These are phyloP conservation scores for Sphaerodactylus townsendi DNA, from an alignment of 2,113 vertebrate species.

Conservation along the genomic window DNA sequence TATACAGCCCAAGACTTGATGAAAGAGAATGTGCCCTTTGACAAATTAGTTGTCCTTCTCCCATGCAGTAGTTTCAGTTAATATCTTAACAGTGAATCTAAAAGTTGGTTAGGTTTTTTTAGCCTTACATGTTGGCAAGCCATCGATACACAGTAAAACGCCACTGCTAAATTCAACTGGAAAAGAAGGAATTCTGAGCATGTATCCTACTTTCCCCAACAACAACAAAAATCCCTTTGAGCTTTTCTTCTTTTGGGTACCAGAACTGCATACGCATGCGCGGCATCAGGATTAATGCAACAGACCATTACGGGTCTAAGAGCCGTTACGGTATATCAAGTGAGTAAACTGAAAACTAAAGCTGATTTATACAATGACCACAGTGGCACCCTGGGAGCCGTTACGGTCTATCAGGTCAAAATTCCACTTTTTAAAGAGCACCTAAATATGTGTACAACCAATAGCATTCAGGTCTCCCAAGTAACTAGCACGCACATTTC, in stretches of 20 bases:
- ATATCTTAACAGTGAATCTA: slow-evolving; percentile 5
- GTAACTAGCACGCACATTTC: slow-evolving; percentile 55
- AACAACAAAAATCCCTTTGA: slow-evolving; percentile 42
- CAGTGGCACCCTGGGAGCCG: slow-evolving; percentile 63
- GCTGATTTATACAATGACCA: slow-evolving; percentile 65
- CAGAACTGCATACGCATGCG: slow-evolving; percentile 67
- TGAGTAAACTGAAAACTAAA: slow-evolving; percentile 69
- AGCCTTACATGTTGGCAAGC: not conserved
- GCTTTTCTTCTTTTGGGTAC: slow-evolving; percentile 55
- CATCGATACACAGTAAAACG: not conserved
- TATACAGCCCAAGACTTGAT: not conserved
- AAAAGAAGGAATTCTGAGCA: slow-evolving; percentile 39
- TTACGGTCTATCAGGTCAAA: slow-evolving; percentile 70
- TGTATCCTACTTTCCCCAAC: not conserved
- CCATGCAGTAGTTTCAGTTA: not conserved
- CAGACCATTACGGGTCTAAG: slow-evolving; percentile 59
- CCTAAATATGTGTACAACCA: slow-evolving; percentile 60
- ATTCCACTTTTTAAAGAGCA: slow-evolving; percentile 64
- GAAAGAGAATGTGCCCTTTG: slow-evolving; percentile 34
- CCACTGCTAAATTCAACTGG: slow-evolving; percentile 6
- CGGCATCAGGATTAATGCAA: slow-evolving; percentile 65
- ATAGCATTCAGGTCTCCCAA: slow-evolving; percentile 57
- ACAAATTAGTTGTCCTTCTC: slow-evolving; percentile 26
- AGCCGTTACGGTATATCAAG: slow-evolving; percentile 58
- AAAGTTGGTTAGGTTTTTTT: not conserved